Evolutionary conservation across 2,888 invertebrate genomes (phyloP), one percentile per base, ranked within the genome.

Genomic region (Synergus laeviventris): DNA sequence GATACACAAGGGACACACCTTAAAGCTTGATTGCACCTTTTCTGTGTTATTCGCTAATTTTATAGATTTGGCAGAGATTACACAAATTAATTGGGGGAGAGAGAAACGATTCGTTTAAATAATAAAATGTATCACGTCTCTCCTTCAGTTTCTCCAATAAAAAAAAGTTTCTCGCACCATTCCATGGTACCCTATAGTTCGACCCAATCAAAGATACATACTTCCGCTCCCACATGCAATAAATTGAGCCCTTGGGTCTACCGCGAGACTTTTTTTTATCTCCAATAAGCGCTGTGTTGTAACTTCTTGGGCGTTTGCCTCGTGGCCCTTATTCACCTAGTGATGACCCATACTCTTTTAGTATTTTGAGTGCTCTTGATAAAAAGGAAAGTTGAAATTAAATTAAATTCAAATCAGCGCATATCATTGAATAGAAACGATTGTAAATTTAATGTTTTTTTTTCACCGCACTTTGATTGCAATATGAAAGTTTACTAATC

Each of bases 11-110:
- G 64, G 42, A 64, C 16, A 64, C 16, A 39, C 21, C 12, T 42
- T 66, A 14, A 64, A 45, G 42, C 66, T 66, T 66, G 1, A 70
- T 49, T 70, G 16, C 16, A 70, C 24, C 11, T 70, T 70, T 21
- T 42, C 9, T 16, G 2, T 45, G 8, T 42, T 42, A 66, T 45
- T n/a, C 24, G 14, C 45, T 49, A 9, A 21, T 49, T 70, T 49
- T 24, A n/a, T n/a, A 16, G 61, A 61, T 49, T 49, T 49, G 45
- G 45, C 16, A 49, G 7, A n/a, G n/a, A 1, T 1, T 16, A 7
- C 45, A 7, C 5, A 49, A 49, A 49, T 49, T 49, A n/a, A 7
- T 49, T 49, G n/a, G 2, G n/a, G n/a, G 1, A 8, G n/a, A 49
- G n/a, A 1, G 8, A 8, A 16, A n/a, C 31, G 5, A 5, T 31